Evolutionary conservation across 2,888 invertebrate species (phyloP).

Genomic region (Stenoptilia bipunctidactyla): DNA sequence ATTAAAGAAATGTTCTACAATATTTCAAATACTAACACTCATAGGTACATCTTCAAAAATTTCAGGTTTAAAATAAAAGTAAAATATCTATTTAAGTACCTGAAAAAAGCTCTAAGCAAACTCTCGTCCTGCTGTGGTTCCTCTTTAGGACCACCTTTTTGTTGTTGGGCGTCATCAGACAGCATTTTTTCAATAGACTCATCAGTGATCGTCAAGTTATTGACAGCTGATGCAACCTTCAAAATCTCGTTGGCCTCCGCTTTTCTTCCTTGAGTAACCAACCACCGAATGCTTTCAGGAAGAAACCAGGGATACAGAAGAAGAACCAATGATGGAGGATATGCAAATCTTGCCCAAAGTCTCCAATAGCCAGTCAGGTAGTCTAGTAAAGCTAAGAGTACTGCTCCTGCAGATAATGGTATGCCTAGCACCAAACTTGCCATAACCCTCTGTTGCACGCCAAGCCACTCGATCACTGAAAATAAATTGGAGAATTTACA

Average conservation of each 20-base stretch:
- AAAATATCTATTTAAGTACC: slow-evolving; percentile 34
- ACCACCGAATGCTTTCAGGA: slow-evolving; percentile 84
- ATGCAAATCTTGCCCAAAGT: slow-evolving; percentile 74
- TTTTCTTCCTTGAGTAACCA: slow-evolving; percentile 74
- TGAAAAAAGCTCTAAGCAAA: slow-evolving; percentile 37
- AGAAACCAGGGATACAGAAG: slow-evolving; percentile 78
- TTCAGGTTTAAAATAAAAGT: too few relatives aligned
- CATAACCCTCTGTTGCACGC: slow-evolving; percentile 78
- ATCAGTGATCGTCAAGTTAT: slow-evolving; percentile 59
- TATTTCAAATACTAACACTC: too few relatives aligned
- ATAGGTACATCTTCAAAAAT: too few relatives aligned
- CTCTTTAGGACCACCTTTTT: slow-evolving; percentile 26
- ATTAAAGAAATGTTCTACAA: too few relatives aligned
- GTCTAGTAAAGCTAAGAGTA: slow-evolving; percentile 75
- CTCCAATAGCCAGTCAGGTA: slow-evolving; percentile 80
- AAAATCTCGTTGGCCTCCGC: slow-evolving; percentile 74
- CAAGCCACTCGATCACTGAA: slow-evolving; percentile 83
- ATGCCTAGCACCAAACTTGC: slow-evolving; percentile 79
- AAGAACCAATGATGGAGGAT: slow-evolving; percentile 77
- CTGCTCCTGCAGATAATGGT: slow-evolving; percentile 79
- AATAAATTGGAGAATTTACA: too few relatives aligned
- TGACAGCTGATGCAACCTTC: slow-evolving; percentile 72
- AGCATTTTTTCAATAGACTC: slow-evolving; percentile 55
- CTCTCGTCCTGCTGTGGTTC: slow-evolving; percentile 31
- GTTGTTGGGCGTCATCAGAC: slow-evolving; percentile 21